These are phyloP conservation scores for Antheraea pernyi DNA, from an alignment of 1,140 invertebrate species.

Conservation along the genomic window DNA sequence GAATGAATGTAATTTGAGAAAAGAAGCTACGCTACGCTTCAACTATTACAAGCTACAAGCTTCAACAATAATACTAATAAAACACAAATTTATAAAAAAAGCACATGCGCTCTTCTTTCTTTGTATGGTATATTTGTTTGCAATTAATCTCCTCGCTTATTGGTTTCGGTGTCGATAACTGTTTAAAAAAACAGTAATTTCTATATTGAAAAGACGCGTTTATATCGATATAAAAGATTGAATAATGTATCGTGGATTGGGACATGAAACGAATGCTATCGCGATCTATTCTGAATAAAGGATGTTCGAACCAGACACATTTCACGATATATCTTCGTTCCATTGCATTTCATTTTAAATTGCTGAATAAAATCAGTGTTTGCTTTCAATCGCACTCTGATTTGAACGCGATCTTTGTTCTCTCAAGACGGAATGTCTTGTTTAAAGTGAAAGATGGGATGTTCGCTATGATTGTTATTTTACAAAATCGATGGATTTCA, in stretches of 20 bases:
- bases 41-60: too few relatives aligned
- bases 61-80: too few relatives aligned
- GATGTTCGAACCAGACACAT: not conserved
- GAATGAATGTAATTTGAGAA: too few relatives aligned
- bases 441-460: not conserved
- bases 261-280: not conserved
- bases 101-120: too few relatives aligned
- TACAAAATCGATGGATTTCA: too few relatives aligned
- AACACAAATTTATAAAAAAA: too few relatives aligned
- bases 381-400: constrained; percentile 8
- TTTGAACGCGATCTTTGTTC: not conserved
- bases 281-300: not conserved
- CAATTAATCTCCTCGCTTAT: too few relatives aligned
- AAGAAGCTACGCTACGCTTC: too few relatives aligned
- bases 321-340: not conserved
- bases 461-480: not conserved
- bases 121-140: too few relatives aligned
- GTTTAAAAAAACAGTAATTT: not conserved
- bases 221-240: not conserved
- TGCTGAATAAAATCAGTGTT: constrained; percentile 4
- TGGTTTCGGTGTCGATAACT: not conserved
- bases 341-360: constrained; percentile 6
- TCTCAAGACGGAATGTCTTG: not conserved
- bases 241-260: constrained; percentile 4
- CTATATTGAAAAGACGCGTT: not conserved